Evolutionary conservation across 2,888 invertebrate species (phyloP).

Genomic region (Colletes collaris): DNA sequence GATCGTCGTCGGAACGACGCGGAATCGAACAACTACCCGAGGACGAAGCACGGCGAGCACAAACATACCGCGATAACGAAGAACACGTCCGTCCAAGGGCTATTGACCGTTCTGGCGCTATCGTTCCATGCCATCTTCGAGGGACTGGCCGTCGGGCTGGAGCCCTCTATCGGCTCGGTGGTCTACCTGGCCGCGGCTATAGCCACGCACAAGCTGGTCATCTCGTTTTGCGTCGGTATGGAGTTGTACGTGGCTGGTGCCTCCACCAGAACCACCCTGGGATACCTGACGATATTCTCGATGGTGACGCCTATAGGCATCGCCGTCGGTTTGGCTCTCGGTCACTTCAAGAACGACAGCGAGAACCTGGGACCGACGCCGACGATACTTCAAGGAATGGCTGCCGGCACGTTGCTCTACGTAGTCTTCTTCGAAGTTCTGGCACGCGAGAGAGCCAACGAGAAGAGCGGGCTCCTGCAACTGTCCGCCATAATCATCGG

Average conservation of each 20-base stretch:
- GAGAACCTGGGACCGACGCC: constrained; percentile 83
- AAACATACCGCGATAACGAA: constrained; percentile 51
- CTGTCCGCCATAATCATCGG: constrained; percentile 85
- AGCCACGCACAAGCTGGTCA: constrained; percentile 88
- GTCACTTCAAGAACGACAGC: constrained; percentile 81
- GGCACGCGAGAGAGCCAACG: constrained; percentile 87
- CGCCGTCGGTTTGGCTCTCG: constrained; percentile 85
- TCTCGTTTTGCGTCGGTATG: constrained; percentile 87
- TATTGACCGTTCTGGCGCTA: constrained; percentile 87
- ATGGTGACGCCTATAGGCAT: constrained; percentile 89
- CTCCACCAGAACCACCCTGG: constrained; percentile 84
- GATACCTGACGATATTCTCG: constrained; percentile 87
- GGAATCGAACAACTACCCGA: constrained; percentile 41
- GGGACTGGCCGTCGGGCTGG: constrained; percentile 88
- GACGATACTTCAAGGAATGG: constrained; percentile 88
- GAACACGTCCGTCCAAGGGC: constrained; percentile 84
- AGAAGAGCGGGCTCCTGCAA: constrained; percentile 85
- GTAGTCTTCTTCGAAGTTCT: constrained; percentile 93
- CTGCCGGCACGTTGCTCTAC: constrained; percentile 91
- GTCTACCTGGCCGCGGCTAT: constrained; percentile 87
- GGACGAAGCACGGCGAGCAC: constrained; percentile 45
- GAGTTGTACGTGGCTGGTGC: constrained; percentile 84
- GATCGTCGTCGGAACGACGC: constrained; percentile 41
- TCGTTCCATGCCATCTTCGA: constrained; percentile 89
- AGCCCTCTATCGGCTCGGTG: constrained; percentile 83